A percentile compares a stretch with the other conserved stretches of the same genome.
Evolutionary conservation across 2,888 invertebrate genomes (phyloP).

Genomic region (Plagodis dolabraria): DNA sequence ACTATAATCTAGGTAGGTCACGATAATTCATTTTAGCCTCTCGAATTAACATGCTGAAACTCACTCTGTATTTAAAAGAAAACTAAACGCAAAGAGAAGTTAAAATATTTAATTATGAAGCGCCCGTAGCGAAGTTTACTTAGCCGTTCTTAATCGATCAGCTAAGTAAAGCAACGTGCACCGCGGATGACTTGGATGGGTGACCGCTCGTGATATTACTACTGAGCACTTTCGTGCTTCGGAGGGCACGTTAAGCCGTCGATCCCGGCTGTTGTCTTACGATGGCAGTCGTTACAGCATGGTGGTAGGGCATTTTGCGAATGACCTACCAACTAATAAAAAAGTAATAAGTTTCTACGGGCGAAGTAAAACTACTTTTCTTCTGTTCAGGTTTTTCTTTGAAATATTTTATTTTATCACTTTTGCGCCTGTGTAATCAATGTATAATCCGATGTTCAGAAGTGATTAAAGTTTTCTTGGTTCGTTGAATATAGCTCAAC

Average conservation of each 20-base stretch:
- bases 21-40: conserved; percentile 6
- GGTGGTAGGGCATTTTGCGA: no score
- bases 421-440: neutral
- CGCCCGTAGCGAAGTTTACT: no score
- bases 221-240: no score
- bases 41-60: conserved; percentile 5
- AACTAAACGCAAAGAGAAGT: neutral
- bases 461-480: conserved; percentile 8
- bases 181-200: no score
- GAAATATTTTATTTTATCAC: conserved; percentile 5
- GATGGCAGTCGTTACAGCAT: no score
- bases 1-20: conserved; percentile 1
- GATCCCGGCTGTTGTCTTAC: no score
- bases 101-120: neutral
- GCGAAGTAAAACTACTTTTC: neutral
- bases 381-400: conserved; percentile 3
- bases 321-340: no score
- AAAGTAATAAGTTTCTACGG: neutral
- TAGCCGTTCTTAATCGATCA: no score
- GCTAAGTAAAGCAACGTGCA: no score
- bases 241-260: no score
- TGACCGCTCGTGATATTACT: no score
- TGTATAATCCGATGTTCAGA: conserved; percentile 6
- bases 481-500: conserved; percentile 5
- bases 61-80: neutral